phyloP scores from a whole-genome alignment of 2,797 vertebrate species.

The Gastrophryne carolinensis region DNA sequence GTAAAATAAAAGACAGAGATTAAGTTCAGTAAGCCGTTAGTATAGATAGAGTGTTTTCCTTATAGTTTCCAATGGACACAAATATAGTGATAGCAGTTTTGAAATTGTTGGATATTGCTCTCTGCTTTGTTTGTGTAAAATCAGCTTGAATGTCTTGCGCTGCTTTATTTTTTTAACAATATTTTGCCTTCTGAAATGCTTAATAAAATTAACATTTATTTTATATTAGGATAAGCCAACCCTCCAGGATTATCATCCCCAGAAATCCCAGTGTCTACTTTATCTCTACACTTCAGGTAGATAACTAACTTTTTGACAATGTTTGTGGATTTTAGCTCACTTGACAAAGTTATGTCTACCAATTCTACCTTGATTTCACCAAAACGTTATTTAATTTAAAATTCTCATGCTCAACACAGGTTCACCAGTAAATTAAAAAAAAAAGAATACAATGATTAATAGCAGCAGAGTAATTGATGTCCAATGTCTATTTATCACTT shows the following conservation, averaged over 20 bases:
- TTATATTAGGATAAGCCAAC: not conserved
- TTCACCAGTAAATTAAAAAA: conserved; percentile 51
- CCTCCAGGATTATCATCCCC: conserved; percentile 2
- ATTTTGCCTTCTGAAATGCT: not conserved
- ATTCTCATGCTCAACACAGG: conserved; percentile 31
- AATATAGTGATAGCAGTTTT: no score
- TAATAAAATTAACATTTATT: no score
- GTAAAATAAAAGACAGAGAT: no score
- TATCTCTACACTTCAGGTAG: conserved; percentile 34
- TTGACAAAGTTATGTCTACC: not conserved
- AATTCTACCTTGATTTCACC: conserved; percentile 20
- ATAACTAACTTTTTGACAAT: conserved; percentile 50
- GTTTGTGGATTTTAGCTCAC: no score
- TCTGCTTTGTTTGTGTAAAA: no score
- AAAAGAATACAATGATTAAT: conserved; percentile 70
- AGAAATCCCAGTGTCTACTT: not conserved
- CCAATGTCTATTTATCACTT: conserved; percentile 69
- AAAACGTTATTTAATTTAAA: conserved; percentile 56
- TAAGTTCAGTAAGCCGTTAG: no score
- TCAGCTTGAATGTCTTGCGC: no score
- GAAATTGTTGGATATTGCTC: no score
- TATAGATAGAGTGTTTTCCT: no score
- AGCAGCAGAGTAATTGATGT: conserved; percentile 64
- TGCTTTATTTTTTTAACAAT: no score
- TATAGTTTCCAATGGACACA: no score